A percentile compares a stretch with the other conserved stretches of the same genome.
Conservation (phyloP, 2,888 invertebrate species). For the Peribatodes rhomboidaria region DNA sequence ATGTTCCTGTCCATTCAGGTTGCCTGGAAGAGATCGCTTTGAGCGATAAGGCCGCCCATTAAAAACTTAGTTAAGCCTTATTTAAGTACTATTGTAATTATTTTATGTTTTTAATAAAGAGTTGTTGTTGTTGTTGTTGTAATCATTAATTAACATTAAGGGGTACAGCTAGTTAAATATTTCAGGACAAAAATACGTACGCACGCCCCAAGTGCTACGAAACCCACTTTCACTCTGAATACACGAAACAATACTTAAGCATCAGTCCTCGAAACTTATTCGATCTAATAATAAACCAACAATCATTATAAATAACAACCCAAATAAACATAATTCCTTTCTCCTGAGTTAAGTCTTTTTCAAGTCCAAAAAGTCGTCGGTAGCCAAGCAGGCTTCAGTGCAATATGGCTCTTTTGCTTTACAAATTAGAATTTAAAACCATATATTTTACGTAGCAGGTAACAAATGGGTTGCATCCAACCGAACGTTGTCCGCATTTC, state of each 20-base stretch:
- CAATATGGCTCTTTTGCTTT: conserved; percentile 1
- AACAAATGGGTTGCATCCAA: conserved; percentile 51
- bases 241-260: conserved; percentile 1
- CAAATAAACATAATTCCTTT: conserved; percentile 40
- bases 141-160: too few species aligned
- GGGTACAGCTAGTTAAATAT: too few species aligned
- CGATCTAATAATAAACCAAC: conserved; percentile 25
- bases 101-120: too few species aligned
- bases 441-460: conserved; percentile 12
- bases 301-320: conserved; percentile 41
- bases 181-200: too few species aligned
- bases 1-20: too few species aligned
- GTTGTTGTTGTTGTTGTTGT: too few species aligned
- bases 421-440: conserved; percentile 1
- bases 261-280: conserved; percentile 11
- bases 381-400: not conserved
- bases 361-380: conserved; percentile 2
- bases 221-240: not conserved
- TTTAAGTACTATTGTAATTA: too few species aligned
- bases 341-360: not conserved
- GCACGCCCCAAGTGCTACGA: too few species aligned
- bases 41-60: too few species aligned
- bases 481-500: conserved; percentile 48
- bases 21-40: too few species aligned
- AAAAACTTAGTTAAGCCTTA: too few species aligned